phyloP scores from a whole-genome alignment of 2,888 invertebrate genomes.

The Molorchus minor region DNA sequence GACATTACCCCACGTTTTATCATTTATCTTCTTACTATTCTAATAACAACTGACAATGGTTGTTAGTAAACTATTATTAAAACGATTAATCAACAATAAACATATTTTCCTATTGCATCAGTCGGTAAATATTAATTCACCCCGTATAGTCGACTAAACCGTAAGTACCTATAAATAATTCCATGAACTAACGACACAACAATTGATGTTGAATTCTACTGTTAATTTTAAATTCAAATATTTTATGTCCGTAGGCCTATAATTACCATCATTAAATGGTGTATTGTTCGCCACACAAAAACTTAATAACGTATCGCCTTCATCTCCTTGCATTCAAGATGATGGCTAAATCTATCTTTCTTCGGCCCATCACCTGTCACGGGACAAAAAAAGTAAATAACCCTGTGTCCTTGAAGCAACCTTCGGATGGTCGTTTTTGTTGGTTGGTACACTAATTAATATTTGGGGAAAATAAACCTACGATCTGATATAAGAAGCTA shows the following conservation, averaged over 20 bases:
- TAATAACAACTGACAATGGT: no score
- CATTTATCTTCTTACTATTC: no score
- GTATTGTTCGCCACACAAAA: constrained; percentile 11
- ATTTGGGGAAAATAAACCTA: constrained; percentile 35
- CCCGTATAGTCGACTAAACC: constrained; percentile 9
- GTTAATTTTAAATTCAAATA: constrained; percentile 12
- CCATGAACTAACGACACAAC: constrained; percentile 14
- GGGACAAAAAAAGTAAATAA: constrained; percentile 18
- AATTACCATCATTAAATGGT: constrained; percentile 14
- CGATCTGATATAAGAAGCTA: constrained; percentile 43
- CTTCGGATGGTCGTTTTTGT: constrained; percentile 17
- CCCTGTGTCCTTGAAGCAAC: constrained; percentile 36
- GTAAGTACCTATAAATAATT: constrained; percentile 11
- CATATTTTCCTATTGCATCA: background rate
- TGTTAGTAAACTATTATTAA: no score
- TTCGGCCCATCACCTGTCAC: constrained; percentile 12
- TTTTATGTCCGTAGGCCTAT: background rate
- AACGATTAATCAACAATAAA: background rate
- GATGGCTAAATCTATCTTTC: constrained; percentile 4
- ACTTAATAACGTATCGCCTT: constrained; percentile 16
- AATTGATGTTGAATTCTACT: background rate
- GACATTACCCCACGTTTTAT: no score
- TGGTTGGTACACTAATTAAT: constrained; percentile 38
- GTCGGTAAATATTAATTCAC: constrained; percentile 12
- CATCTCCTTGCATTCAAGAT: background rate